A percentile compares a stretch with the other conserved stretches of the same genome.
phyloP scores from a whole-genome alignment of 2,888 invertebrate genomes.

The Plutella xylostella region DNA sequence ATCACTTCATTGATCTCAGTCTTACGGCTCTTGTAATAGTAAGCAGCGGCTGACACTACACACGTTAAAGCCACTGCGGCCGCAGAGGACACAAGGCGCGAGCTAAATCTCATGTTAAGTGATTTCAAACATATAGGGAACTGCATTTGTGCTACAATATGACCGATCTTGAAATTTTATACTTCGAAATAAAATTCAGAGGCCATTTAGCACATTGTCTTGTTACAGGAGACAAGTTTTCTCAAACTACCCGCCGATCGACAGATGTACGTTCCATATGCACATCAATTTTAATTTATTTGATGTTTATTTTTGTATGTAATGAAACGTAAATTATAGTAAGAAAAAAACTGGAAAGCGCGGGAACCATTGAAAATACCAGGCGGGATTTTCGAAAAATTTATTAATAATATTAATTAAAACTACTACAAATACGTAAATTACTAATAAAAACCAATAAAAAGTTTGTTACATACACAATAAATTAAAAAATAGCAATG shows the following conservation, averaged over 20 bases:
- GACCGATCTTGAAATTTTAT: conserved; percentile 45
- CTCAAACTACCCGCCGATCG: conserved; percentile 40
- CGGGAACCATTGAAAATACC: too few relatives aligned
- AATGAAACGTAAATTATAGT: too few relatives aligned
- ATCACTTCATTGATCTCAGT: conserved; percentile 57
- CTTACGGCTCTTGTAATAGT: conserved; percentile 47
- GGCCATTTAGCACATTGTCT: conserved; percentile 26
- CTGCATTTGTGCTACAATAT: conserved; percentile 23
- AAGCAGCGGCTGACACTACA: conserved; percentile 52
- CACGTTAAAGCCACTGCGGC: conserved; percentile 53
- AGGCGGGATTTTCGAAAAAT: too few relatives aligned
- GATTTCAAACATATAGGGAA: conserved; percentile 45
- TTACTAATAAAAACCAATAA: too few relatives aligned
- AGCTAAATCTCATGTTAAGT: conserved; percentile 29
- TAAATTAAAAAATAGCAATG: too few relatives aligned
- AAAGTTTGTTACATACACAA: too few relatives aligned
- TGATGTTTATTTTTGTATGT: too few relatives aligned
- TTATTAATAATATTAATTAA: too few relatives aligned
- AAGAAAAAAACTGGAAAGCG: too few relatives aligned
- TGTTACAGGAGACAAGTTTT: conserved; percentile 13
- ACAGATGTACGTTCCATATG: too few relatives aligned
- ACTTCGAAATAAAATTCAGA: conserved; percentile 43
- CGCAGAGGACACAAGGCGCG: conserved; percentile 47
- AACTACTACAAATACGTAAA: too few relatives aligned
- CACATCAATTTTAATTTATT: too few relatives aligned